Percentiles rank a stretch among this genome's conserved stretches.
Evolutionary conservation across 2,888 invertebrate genomes (phyloP).

Genomic region (Pycnomerus fuliginosus): DNA sequence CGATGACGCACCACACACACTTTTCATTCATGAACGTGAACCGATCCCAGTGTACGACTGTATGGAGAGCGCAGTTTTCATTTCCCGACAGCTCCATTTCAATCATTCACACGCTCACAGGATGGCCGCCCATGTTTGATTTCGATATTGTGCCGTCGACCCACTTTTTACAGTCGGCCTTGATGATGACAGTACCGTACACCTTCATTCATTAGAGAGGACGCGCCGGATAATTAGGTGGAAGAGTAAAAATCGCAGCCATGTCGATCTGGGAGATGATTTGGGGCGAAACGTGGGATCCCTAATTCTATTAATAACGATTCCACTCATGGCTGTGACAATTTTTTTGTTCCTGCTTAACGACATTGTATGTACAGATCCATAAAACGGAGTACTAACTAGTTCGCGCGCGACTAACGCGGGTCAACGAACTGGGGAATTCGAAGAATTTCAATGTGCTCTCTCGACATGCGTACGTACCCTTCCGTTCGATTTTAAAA

Average conservation of each 20-base stretch:
- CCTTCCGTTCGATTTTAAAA: slow-evolving; percentile 6
- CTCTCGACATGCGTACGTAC: slow-evolving; percentile 7
- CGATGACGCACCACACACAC: slow-evolving; percentile 27
- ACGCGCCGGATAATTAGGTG: too few relatives aligned
- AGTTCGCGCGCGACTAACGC: slow-evolving; percentile 21
- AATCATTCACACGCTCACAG: slow-evolving; percentile 7
- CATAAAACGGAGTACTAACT: slow-evolving; percentile 25
- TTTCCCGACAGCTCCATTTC: not conserved
- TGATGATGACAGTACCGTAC: slow-evolving; percentile 30
- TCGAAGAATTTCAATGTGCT: slow-evolving; percentile 26
- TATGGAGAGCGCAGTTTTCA: too few relatives aligned
- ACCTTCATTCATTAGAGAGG: slow-evolving; percentile 7
- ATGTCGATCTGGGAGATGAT: too few relatives aligned
- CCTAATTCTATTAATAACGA: too few relatives aligned
- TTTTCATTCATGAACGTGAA: slow-evolving; percentile 25
- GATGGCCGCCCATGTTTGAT: slow-evolving; percentile 24
- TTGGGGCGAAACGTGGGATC: too few relatives aligned
- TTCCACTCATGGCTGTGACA: too few relatives aligned
- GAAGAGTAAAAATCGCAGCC: too few relatives aligned
- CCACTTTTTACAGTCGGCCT: slow-evolving; percentile 27
- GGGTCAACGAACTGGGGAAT: slow-evolving; percentile 39
- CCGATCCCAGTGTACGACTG: too few relatives aligned
- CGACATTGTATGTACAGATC: too few relatives aligned
- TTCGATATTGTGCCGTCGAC: slow-evolving; percentile 31
- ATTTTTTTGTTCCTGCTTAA: too few relatives aligned